Evolutionary conservation across 2,888 invertebrate genomes (phyloP).

Genomic region (Cephalotes varians): DNA sequence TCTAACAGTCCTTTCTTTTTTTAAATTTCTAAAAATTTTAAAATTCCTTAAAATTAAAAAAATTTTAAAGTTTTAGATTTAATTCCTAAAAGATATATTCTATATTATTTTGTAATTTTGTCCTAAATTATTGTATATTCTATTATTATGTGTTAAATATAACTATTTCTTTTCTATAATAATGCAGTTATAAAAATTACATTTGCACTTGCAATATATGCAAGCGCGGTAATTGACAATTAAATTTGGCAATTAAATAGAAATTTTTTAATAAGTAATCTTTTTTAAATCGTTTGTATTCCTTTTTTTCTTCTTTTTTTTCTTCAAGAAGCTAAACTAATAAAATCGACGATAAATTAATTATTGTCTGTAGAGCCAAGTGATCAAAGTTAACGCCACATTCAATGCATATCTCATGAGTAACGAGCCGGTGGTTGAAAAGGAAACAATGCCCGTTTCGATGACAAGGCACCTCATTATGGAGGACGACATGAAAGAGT

Average conservation of each 20-base stretch:
- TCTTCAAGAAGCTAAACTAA: not conserved
- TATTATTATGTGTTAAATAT: not conserved
- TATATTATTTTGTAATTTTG: not conserved
- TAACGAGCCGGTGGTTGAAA: conserved; percentile 88
- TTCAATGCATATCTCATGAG: conserved; percentile 92
- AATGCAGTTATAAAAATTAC: not conserved
- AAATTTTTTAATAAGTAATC: not conserved
- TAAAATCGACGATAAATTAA: conserved; percentile 31
- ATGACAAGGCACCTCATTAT: conserved; percentile 90
- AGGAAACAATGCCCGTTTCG: conserved; percentile 88
- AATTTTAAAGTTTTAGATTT: not conserved
- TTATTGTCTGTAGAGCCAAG: conserved; percentile 87
- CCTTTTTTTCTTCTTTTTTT: not conserved
- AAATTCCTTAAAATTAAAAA: not conserved
- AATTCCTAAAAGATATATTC: not conserved
- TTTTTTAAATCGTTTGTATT: not conserved
- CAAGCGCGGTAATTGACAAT: not conserved
- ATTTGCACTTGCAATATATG: not conserved
- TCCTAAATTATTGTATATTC: not conserved
- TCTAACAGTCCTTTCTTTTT: not conserved
- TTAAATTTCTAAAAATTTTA: not conserved
- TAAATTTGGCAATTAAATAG: not conserved
- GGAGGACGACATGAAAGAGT: conserved; percentile 93
- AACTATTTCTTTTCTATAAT: not conserved
- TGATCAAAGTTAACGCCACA: conserved; percentile 90